Percentiles rank a stretch among this genome's conserved stretches.
phyloP scores from a whole-genome alignment of 2,797 vertebrate genomes.

The Glyptemys insculpta region DNA sequence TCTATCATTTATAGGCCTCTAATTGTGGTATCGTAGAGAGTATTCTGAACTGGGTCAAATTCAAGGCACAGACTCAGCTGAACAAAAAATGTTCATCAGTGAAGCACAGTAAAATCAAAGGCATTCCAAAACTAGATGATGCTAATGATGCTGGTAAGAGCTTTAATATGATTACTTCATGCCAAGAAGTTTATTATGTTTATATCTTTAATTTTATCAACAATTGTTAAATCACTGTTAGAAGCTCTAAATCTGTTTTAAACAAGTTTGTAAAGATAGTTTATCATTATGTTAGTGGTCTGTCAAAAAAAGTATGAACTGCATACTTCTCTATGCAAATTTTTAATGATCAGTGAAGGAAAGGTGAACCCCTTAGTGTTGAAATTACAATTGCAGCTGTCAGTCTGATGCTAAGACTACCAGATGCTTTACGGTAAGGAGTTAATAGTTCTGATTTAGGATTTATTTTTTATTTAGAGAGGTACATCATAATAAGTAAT shows the following conservation, averaged over 20 bases:
- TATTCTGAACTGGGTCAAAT: conserved; percentile 94
- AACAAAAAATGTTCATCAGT: conserved; percentile 95
- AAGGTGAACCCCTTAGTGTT: not conserved
- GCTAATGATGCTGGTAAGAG: conserved; percentile 92
- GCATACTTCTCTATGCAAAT: not conserved
- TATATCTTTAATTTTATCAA: not conserved
- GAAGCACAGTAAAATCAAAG: conserved; percentile 94
- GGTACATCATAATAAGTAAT: not conserved
- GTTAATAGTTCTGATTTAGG: not conserved
- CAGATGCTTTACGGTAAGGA: not conserved
- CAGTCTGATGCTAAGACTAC: not conserved
- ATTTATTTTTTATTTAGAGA: not conserved
- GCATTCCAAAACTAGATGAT: conserved; percentile 93
- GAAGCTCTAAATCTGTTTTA: not conserved
- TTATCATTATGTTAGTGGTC: not conserved
- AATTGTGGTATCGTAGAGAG: conserved; percentile 94
- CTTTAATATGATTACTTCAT: not conserved
- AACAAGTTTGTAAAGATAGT: not conserved
- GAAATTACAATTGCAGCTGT: not conserved
- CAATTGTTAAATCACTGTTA: not conserved
- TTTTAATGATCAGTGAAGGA: not conserved
- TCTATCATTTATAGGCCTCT: conserved; percentile 84
- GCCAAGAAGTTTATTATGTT: not conserved
- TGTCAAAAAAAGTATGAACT: not conserved
- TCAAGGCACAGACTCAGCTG: conserved; percentile 92